Conservation (phyloP, 2,797 vertebrate genomes). For the Phrynocephalus guinanensis region DNA sequence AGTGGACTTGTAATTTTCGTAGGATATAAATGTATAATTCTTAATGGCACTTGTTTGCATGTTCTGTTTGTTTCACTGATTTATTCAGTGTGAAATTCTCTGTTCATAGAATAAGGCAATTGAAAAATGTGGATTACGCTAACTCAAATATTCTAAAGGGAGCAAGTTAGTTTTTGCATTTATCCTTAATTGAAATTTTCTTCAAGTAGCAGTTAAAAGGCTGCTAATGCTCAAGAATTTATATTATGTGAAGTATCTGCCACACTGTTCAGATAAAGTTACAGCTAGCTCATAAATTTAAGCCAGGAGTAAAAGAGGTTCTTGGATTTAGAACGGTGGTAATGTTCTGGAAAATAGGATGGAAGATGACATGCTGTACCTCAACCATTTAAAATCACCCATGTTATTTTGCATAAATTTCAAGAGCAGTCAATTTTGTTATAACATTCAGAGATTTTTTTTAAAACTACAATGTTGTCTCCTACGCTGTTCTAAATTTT, state of each 20-base stretch:
- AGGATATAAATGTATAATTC: slow-evolving; percentile 63
- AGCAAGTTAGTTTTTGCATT: slow-evolving; percentile 70
- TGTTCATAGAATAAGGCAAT: slow-evolving; percentile 55
- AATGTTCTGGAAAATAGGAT: slow-evolving; percentile 35
- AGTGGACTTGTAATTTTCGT: slow-evolving; percentile 61
- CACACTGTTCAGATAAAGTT: slow-evolving; percentile 65
- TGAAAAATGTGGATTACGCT: slow-evolving; percentile 56
- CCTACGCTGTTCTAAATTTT: accelerated
- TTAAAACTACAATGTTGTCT: background rate
- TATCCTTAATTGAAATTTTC: slow-evolving; percentile 78
- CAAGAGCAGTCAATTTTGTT: background rate
- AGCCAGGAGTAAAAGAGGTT: slow-evolving; percentile 39
- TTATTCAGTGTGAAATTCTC: slow-evolving; percentile 31
- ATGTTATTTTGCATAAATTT: background rate
- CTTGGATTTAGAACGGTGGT: slow-evolving; percentile 50
- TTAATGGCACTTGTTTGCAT: slow-evolving; percentile 52
- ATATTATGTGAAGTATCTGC: slow-evolving; percentile 76
- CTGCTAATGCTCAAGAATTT: slow-evolving; percentile 68
- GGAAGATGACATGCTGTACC: slow-evolving; percentile 1
- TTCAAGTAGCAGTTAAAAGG: slow-evolving; percentile 65
- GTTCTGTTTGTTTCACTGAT: slow-evolving; percentile 52
- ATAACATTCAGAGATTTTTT: slow-evolving; percentile 17
- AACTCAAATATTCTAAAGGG: slow-evolving; percentile 63
- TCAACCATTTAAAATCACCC: background rate
- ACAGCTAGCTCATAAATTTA: slow-evolving; percentile 55